Percentiles rank a stretch among this genome's conserved stretches.
Evolutionary conservation across 2,888 invertebrate species (phyloP).

Genomic region (Eupithecia insigniata): DNA sequence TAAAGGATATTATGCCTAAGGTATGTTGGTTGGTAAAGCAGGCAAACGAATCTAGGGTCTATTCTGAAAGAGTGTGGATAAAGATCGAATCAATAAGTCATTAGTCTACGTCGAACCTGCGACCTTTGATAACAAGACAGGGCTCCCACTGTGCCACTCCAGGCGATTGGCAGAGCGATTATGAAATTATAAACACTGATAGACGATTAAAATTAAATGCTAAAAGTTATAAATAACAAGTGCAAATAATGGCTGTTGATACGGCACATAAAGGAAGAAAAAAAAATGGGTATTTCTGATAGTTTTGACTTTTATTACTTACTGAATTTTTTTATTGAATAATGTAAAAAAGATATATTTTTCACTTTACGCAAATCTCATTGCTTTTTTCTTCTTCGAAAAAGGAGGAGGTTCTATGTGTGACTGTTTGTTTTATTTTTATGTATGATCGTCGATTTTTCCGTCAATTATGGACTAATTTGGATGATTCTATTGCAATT

Average conservation of each 20-base stretch:
- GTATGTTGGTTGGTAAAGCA: not conserved
- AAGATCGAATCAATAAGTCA: not conserved
- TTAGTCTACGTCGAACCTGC: not conserved
- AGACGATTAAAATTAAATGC: not conserved
- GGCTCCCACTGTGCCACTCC: not conserved
- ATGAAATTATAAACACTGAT: not conserved
- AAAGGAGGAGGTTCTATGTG: too few species aligned
- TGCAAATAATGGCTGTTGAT: not conserved
- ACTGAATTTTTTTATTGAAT: not conserved
- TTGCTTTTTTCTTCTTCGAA: too few species aligned
- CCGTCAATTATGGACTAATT: too few species aligned
- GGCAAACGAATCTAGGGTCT: not conserved
- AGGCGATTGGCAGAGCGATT: not conserved
- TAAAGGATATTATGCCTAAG: not conserved
- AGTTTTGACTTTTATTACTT: not conserved
- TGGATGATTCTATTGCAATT: too few species aligned
- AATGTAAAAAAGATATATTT: not conserved
- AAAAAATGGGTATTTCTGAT: not conserved
- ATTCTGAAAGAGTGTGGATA: not conserved
- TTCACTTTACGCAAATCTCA: not conserved
- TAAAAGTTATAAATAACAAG: not conserved
- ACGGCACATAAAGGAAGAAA: slow-evolving; percentile 2
- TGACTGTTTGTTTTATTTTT: too few species aligned
- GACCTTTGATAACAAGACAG: not conserved
- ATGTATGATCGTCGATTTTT: too few species aligned